Percentiles rank a stretch among this genome's conserved stretches.
Evolutionary conservation across 2,113 vertebrate species (phyloP).

Genomic region (Anguilla rostrata): DNA sequence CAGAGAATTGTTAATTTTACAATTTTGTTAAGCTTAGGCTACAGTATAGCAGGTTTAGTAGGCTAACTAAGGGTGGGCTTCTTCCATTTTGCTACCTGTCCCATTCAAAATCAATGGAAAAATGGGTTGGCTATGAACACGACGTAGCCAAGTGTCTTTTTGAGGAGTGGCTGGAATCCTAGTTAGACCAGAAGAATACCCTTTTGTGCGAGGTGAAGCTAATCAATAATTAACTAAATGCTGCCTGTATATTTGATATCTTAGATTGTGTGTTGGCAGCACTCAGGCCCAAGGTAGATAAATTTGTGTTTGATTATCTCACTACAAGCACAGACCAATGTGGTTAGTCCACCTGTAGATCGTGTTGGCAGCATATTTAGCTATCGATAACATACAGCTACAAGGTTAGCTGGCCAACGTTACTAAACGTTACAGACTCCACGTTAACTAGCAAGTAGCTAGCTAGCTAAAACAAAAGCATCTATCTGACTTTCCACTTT

Average conservation of each 20-base stretch:
- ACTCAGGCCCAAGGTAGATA: not conserved
- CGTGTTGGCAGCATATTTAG: too few relatives aligned
- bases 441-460: too few relatives aligned
- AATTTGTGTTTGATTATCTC: not conserved
- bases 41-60: not conserved
- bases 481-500: not conserved
- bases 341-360: constrained; percentile 1
- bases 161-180: constrained; percentile 1
- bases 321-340: not conserved
- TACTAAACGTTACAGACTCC: not conserved
- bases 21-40: not conserved
- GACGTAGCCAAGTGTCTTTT: not conserved
- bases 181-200: not conserved
- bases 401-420: not conserved
- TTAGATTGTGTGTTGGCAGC: not conserved
- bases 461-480: not conserved
- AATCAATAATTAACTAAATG: constrained; percentile 1
- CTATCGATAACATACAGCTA: not conserved
- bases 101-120: not conserved
- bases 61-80: not conserved
- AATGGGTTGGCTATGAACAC: not conserved
- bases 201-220: not conserved
- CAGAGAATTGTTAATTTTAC: not conserved
- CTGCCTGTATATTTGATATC: not conserved
- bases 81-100: not conserved